Conservation (phyloP, 2,113 vertebrate genomes). For the Sebastes schlegelii region DNA sequence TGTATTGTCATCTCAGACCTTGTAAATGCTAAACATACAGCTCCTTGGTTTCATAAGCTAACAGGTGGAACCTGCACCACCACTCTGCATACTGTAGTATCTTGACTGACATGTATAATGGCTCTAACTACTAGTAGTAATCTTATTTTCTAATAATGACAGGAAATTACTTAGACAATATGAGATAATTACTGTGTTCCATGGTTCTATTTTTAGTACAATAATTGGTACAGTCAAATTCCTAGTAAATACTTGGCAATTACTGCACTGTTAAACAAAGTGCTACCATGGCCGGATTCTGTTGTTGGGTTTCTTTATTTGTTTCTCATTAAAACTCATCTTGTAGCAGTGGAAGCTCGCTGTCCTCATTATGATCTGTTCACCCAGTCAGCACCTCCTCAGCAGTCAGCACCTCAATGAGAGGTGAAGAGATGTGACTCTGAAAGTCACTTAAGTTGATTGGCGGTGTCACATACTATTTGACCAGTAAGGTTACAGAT, state of each 20-base stretch:
- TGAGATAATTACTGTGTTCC: background rate
- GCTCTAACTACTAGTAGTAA: background rate
- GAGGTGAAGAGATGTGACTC: background rate
- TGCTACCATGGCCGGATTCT: background rate
- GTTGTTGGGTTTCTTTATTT: background rate
- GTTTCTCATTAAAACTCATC: background rate
- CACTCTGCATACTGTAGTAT: background rate
- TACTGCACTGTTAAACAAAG: background rate
- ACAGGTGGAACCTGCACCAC: background rate
- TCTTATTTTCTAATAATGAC: background rate
- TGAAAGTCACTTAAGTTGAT: background rate
- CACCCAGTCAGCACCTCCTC: background rate
- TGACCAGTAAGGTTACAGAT: background rate
- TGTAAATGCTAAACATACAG: background rate
- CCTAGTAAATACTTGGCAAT: background rate
- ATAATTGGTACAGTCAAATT: background rate
- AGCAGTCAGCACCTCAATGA: background rate
- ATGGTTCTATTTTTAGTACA: background rate
- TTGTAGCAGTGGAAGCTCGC: background rate
- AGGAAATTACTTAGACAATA: background rate
- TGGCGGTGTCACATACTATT: background rate
- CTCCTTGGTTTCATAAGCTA: background rate
- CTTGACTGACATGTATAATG: background rate
- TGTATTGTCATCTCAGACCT: background rate
- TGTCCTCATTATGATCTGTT: background rate